Base-by-base conservation (phyloP, 1,140 invertebrate species). In the Diorhabda elongata region DNA sequence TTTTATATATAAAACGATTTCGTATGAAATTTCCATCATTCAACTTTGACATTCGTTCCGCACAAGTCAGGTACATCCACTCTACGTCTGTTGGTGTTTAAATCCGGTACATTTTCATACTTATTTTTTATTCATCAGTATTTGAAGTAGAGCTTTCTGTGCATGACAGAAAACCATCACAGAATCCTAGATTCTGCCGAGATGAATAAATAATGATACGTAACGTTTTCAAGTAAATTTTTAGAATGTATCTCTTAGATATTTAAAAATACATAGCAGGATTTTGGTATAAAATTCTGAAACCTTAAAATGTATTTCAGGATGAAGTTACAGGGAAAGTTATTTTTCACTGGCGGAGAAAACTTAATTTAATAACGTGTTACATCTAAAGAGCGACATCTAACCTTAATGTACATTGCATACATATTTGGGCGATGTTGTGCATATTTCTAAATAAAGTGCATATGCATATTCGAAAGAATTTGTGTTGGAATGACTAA, bases 101-200 rank as follows among this genome's bases (percentile, higher is more conserved):
- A 3, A 52, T 52, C 47, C 47, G n/a, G 47, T 52, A 52, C 47
- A 52, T 52, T 52, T 52, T 52, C 47, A n/a, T 52, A 52, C 47
- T 52, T 52, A 52, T 52, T 52, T 52, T 52, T 52, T 52, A 52
- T 52, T 52, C 47, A 52, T 52, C 47, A 52, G 47, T 52, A 52
- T 52, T 52, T 52, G 47, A 52, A 52, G 4, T n/a, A n/a, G 4
- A n/a, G 47, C n/a, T 52, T n/a, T 52, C 47, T 52, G 47, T 52
- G 47, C 47, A 52, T 52, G 47, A 52, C 47, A 52, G 47, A 52
- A 26, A 52, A 52, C 47, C 47, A 52, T 52, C 47, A 52, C 47
- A n/a, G 47, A 6, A 52, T 52, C 4, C 47, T 52, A 52, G 2
- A 52, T 52, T 52, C 47, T 52, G n/a, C 47, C 6, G 4, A 4